Conservation (phyloP, 2,888 invertebrate species). For the Charanyca ferruginea region DNA sequence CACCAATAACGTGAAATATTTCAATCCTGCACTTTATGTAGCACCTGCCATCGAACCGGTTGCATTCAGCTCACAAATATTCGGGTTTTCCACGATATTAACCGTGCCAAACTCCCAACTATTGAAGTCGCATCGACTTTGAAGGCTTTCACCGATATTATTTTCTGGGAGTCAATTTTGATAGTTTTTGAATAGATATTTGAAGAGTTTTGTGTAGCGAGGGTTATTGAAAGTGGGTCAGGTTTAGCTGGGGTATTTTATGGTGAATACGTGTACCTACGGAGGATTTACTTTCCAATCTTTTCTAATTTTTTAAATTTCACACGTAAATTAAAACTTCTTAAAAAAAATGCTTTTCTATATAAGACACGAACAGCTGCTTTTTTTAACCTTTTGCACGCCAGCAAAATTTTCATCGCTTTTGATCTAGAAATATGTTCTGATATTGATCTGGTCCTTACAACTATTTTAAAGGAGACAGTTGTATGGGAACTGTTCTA, state of each 20-base stretch:
- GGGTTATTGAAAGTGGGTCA: neutral
- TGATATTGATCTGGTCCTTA: too few species aligned
- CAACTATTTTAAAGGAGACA: too few species aligned
- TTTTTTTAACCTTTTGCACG: too few species aligned
- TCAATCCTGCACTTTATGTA: constrained; percentile 42
- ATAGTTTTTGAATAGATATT: constrained; percentile 38
- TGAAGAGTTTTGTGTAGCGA: constrained; percentile 20
- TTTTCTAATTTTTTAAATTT: too few species aligned
- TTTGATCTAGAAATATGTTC: too few species aligned
- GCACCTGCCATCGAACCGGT: constrained; percentile 33
- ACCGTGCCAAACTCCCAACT: constrained; percentile 19
- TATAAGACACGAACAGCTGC: too few species aligned
- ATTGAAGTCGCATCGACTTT: constrained; percentile 42
- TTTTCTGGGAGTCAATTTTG: constrained; percentile 33
- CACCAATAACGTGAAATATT: constrained; percentile 47
- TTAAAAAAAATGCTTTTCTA: too few species aligned
- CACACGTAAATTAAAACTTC: too few species aligned
- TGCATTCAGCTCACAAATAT: constrained; percentile 67
- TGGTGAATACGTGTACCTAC: neutral
- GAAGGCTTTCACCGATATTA: constrained; percentile 42
- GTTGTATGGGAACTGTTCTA: too few species aligned
- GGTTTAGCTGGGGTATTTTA: neutral
- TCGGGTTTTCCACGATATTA: constrained; percentile 48
- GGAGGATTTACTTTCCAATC: neutral
- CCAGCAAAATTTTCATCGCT: too few species aligned